phyloP scores from a whole-genome alignment of 2,113 vertebrate genomes.

The Halichoeres trimaculatus region DNA sequence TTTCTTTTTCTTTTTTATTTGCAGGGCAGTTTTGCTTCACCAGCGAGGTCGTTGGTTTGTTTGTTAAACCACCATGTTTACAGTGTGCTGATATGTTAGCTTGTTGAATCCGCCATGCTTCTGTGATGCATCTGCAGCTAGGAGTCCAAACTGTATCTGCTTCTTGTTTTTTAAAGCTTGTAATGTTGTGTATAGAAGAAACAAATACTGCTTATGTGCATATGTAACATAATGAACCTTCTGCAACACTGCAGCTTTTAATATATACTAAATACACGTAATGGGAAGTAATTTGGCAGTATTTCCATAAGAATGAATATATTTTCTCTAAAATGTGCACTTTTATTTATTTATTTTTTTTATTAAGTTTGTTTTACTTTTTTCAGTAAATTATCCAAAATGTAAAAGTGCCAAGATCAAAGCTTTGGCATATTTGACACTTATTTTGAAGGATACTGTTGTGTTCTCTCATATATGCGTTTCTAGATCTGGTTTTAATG shows the following conservation, averaged over 20 bases:
- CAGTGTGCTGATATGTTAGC: slow-evolving; percentile 46
- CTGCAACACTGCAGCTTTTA: slow-evolving; percentile 54
- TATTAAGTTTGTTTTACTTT: not conserved
- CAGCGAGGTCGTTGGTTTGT: slow-evolving; percentile 12
- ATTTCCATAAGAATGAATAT: slow-evolving; percentile 64
- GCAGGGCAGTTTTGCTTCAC: slow-evolving; percentile 17
- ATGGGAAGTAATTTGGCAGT: slow-evolving; percentile 63
- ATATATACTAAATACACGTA: slow-evolving; percentile 36
- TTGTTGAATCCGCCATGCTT: slow-evolving; percentile 50
- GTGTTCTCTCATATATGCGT: slow-evolving; percentile 33
- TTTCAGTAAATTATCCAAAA: slow-evolving; percentile 32
- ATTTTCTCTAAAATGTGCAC: slow-evolving; percentile 43
- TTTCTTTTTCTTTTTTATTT: too few relatives aligned
- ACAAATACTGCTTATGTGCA: slow-evolving; percentile 70
- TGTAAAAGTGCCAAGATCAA: slow-evolving; percentile 35
- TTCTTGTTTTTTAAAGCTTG: slow-evolving; percentile 61
- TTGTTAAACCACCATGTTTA: slow-evolving; percentile 53
- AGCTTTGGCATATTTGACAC: slow-evolving; percentile 27
- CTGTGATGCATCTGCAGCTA: slow-evolving; percentile 33
- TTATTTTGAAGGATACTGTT: slow-evolving; percentile 27
- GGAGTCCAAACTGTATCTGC: slow-evolving; percentile 54
- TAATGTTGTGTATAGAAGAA: slow-evolving; percentile 66
- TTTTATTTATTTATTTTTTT: slow-evolving; percentile 28
- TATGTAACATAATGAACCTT: slow-evolving; percentile 71
- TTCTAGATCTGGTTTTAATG: slow-evolving; percentile 13